Evolutionary conservation across 2,888 invertebrate genomes (phyloP).

Genomic region (Drosophila mayaguana): DNA sequence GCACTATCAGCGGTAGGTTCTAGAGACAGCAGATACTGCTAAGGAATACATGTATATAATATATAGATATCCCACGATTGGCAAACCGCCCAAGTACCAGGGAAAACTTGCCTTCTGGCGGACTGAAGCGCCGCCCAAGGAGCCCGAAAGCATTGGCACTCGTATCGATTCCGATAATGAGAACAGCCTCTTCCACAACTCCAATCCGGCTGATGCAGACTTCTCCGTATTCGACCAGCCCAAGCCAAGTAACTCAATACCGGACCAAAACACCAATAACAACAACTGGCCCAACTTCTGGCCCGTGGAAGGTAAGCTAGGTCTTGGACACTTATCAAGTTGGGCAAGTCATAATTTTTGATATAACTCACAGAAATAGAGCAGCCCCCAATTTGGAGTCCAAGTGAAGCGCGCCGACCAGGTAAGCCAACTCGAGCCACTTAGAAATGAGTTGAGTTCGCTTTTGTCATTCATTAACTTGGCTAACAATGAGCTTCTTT

Average conservation of each 20-base stretch:
- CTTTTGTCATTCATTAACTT: not conserved
- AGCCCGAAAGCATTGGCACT: slow-evolving; percentile 1
- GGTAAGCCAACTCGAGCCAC: slow-evolving; percentile 21
- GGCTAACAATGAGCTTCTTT: not conserved
- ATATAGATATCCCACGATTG: slow-evolving; percentile 34
- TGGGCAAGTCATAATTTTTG: not conserved
- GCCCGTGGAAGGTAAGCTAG: not conserved
- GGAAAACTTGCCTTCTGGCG: slow-evolving; percentile 42
- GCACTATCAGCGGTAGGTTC: slow-evolving; percentile 26
- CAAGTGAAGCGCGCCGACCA: slow-evolving; percentile 7
- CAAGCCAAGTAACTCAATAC: slow-evolving; percentile 13
- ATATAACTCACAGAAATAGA: not conserved
- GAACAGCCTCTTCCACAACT: slow-evolving; percentile 65
- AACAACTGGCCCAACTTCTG: slow-evolving; percentile 1
- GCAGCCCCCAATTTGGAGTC: slow-evolving; percentile 13
- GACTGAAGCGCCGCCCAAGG: not conserved
- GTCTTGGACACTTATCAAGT: not conserved
- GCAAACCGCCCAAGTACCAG: slow-evolving; percentile 40
- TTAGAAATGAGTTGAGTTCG: not conserved
- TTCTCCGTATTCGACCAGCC: slow-evolving; percentile 38
- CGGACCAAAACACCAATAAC: not conserved
- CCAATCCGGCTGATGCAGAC: slow-evolving; percentile 65
- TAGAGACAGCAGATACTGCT: not conserved
- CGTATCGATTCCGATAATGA: slow-evolving; percentile 47
- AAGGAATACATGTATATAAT: not conserved